Base-by-base conservation (phyloP, 2,797 vertebrate genomes). In the Takifugu ocellatus region DNA sequence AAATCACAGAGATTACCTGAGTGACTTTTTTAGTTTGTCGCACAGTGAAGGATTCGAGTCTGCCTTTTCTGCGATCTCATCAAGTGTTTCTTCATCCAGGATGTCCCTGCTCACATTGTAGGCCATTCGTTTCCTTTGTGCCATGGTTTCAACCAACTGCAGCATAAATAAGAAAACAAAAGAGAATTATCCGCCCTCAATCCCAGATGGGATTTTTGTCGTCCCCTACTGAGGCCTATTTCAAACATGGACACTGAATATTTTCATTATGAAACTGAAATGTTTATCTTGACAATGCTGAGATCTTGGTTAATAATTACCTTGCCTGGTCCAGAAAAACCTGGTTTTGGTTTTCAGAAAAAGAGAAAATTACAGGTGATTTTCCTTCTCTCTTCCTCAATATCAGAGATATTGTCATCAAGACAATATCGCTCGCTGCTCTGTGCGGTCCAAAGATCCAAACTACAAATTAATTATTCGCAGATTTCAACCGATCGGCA, bases 81-180 rank as follows among this genome's bases (percentile, higher is more conserved):
- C 90, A 63, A 92, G 69, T 0, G 33, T 39, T 5, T 12, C 68
- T 76, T 93, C 90, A 44, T 92, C 83, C 82, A 93, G 77, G 53
- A 91, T 56, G 0, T 86, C 70, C 58, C 90, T 83, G 39, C 88
- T 47, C 51, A 92, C 24, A 0, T 26, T 74, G 75, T 91, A 90
- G 43, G 59, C 54, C 57, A 25, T 24, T 3, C 52, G 43, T 59
- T 62, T 81, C 70, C 72, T 66, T 56, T 82, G 79, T 0, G 17
- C 70, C 83, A 83, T 85, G 55, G 49, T 60, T 65, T 3, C 25
- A 45, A 49, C 43, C 10, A 6, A 15, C 53, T 67, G 59, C 0
- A 56, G 61, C 8, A 54, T 0, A 25, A 43, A 45, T 6, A 46
- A 24, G 3, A 9, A 24, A 3, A 24, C 25, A 31, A 14, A 45